Base-by-base conservation (phyloP, 1,140 invertebrate genomes). In the Palaemon carinicauda region DNA sequence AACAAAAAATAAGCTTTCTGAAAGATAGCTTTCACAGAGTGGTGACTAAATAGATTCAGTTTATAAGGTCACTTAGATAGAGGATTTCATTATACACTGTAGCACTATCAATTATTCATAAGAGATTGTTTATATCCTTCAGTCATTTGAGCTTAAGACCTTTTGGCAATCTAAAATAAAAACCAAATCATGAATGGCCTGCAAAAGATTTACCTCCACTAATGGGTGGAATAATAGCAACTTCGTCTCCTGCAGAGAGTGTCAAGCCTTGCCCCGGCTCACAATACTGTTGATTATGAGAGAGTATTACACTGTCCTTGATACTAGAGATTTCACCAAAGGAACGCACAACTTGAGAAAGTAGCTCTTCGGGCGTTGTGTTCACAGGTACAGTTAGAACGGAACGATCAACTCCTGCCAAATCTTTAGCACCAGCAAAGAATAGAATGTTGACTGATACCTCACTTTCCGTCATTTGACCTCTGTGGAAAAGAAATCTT, bases 221-320 rank as follows among this genome's bases (percentile, higher is more conserved):
- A 51, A 89, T 89, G 17, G 89, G 89, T n/a, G 89, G 89, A 56
- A 89, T 89, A 74, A 89, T 84, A 21, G 89, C 89, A 7, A 89
- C 65, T 74, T 89, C 89, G 87, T 89, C 89, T 15, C 89, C 89
- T 65, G 82, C 69, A 14, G 69, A 56, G 2, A 88, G 79, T 14
- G 24, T 65, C 3, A 88, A n/a, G 17, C 69, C 56, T 29, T 89
- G 83, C 52, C 80, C 87, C 17, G 80, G 78, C 21, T 87, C 89
- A 78, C 83, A 85, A 65, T 89, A 89, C 21, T 87, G 85, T 41
- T 89, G 89, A 52, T 89, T 89, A 14, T 88, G 74, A 17, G 89
- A 87, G 27, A 89, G 24, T 24, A 89, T 87, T 12, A 89, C 73
- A 71, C 85, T 87, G 14, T 80, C 81, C 77, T 82, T 75, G 31